Base-by-base conservation (phyloP, 2,113 vertebrate genomes). In the Electrona antarctica region DNA sequence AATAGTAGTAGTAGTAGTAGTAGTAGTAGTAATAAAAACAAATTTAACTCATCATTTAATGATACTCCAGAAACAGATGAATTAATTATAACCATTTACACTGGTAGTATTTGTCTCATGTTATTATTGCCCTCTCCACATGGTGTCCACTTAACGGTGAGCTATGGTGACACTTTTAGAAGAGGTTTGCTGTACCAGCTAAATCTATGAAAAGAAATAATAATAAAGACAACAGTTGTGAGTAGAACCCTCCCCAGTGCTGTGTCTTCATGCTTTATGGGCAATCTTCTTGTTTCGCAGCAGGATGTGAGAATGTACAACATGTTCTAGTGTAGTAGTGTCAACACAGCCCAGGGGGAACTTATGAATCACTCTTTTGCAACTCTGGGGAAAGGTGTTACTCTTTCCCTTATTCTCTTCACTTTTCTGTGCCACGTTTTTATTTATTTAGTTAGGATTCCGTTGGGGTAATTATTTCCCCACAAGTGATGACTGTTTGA, bases 381-480 rank as follows among this genome's bases (percentile, higher is more conserved):
- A 29, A 47, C 54, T 52, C 41, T n/a, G 14, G 13, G 64, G 51
- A 67, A 56, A 67, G 21, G 21, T 21, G 1, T 41, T 41, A 41
- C 2, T 41, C 50, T 55, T 33, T 57, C 54, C 41, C 41, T 14
- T 54, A 8, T 56, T 56, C 51, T 67, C 10, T 28, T 12, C 54
- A 57, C 6, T 67, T 64, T 64, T 13, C 48, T 14, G 9, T 48
- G 21, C 21, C 21, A 21, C 8, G 0, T 57, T 5, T 66, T 41
- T 29, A 11, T 13, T 45, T 7, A 57, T 8, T 8, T 8, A 21
- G 65, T 8, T 7, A 12, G 50, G 65, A 67, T 46, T 11, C 6
- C 3, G n/a, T 67, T 67, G 15, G 52, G 52, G 12, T 67, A 46
- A 57, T 67, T 46, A 47, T 57, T 57, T 56, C 54, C 28, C 7